Conservation (phyloP, 1,140 invertebrate genomes). For the Habropoda laboriosa region DNA sequence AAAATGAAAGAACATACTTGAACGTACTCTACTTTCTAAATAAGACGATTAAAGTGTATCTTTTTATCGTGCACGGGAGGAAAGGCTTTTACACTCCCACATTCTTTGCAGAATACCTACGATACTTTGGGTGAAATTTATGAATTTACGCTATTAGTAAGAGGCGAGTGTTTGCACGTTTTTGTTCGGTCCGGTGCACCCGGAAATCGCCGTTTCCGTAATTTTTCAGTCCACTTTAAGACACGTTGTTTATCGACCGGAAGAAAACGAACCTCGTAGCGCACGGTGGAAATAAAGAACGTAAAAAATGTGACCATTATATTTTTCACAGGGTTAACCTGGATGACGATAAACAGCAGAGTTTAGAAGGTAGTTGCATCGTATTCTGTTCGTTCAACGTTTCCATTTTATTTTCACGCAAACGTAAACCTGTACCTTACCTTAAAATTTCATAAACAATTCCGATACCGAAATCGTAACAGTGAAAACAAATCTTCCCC, state of each 20-base stretch:
- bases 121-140: no score
- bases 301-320: slow-evolving; percentile 1
- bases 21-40: no score
- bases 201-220: not conserved
- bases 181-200: not conserved
- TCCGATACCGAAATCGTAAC: not conserved
- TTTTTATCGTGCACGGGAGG: not conserved
- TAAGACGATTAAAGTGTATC: no score
- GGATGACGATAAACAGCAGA: slow-evolving; percentile 28
- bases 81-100: no score
- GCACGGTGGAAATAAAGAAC: not conserved
- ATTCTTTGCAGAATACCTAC: no score
- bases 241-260: slow-evolving; percentile 30
- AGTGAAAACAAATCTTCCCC: not conserved
- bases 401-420: not conserved
- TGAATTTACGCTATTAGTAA: no score
- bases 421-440: not conserved
- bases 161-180: not conserved
- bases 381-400: no score
- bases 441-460: not conserved
- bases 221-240: slow-evolving; percentile 8
- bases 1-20: no score
- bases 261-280: not conserved
- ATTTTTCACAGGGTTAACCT: slow-evolving; percentile 14
- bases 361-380: not conserved